Conservation (phyloP, 2,797 vertebrate genomes). For the Leuciscus waleckii region DNA sequence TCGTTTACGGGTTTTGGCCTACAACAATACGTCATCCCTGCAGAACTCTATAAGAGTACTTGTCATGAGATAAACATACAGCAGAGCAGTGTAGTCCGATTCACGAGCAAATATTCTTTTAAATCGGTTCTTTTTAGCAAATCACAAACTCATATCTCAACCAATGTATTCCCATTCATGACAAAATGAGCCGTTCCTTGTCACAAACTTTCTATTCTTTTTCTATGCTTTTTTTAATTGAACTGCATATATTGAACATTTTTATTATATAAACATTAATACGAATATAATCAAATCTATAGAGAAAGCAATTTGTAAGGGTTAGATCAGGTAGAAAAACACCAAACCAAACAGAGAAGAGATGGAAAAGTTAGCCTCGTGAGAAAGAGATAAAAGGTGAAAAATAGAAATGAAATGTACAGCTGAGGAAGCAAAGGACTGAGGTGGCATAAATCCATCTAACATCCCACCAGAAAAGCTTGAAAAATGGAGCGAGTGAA, state of each 20-base stretch:
- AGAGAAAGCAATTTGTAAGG: background rate
- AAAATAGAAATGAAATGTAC: constrained; percentile 23
- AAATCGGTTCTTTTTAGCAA: background rate
- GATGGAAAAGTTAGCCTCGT: background rate
- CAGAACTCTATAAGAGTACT: background rate
- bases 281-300: background rate
- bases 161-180: background rate
- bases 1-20: background rate
- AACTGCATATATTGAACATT: background rate
- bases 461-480: constrained; percentile 17
- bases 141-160: background rate
- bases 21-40: background rate
- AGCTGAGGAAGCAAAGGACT: constrained; percentile 9
- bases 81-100: background rate
- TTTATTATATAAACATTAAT: too few species aligned
- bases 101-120: background rate
- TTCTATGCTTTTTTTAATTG: background rate
- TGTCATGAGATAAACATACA: background rate
- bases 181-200: background rate
- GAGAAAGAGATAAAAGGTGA: constrained; percentile 7
- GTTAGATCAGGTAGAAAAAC: background rate
- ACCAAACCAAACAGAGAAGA: constrained; percentile 32
- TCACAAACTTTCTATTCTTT: background rate
- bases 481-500: constrained; percentile 14
- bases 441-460: constrained; percentile 51